These are phyloP conservation scores for Noctua pronuba DNA, from an alignment of 2,888 invertebrate species.

Conservation along the genomic window DNA sequence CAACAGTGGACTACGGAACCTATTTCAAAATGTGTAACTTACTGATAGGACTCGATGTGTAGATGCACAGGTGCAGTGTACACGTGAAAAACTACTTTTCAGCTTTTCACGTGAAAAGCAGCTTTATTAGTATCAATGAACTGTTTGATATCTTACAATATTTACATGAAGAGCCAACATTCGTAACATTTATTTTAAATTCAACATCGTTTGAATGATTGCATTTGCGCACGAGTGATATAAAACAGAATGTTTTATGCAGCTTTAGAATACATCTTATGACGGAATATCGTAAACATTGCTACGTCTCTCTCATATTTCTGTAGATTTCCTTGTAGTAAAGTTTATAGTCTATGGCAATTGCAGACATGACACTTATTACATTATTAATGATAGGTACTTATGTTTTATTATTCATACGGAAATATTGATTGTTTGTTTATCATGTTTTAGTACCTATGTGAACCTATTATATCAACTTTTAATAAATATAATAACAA, in stretches of 20 bases:
- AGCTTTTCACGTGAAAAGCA: not conserved
- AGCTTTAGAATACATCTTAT: not conserved
- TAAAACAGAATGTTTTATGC: conserved; percentile 7
- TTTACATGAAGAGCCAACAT: not conserved
- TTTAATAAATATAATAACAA: too few relatives aligned
- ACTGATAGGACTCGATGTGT: not conserved
- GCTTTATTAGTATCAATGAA: not conserved
- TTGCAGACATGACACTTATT: not conserved
- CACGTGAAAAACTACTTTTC: conserved; percentile 10
- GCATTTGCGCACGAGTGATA: not conserved
- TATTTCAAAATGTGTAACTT: too few relatives aligned
- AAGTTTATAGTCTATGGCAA: conserved; percentile 17
- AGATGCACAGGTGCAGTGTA: not conserved
- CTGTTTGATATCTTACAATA: not conserved
- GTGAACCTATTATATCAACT: not conserved
- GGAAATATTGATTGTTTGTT: conserved; percentile 4
- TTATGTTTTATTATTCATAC: not conserved
- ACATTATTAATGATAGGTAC: conserved; percentile 15
- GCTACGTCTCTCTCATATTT: conserved; percentile 8
- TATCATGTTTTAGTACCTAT: not conserved
- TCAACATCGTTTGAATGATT: not conserved
- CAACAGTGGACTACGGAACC: not conserved
- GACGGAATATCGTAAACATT: conserved; percentile 9
- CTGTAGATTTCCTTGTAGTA: conserved; percentile 30
- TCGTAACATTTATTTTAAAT: not conserved